Base-by-base conservation (phyloP, 2,888 invertebrate genomes). In the Caenorhabditis sp. region DNA sequence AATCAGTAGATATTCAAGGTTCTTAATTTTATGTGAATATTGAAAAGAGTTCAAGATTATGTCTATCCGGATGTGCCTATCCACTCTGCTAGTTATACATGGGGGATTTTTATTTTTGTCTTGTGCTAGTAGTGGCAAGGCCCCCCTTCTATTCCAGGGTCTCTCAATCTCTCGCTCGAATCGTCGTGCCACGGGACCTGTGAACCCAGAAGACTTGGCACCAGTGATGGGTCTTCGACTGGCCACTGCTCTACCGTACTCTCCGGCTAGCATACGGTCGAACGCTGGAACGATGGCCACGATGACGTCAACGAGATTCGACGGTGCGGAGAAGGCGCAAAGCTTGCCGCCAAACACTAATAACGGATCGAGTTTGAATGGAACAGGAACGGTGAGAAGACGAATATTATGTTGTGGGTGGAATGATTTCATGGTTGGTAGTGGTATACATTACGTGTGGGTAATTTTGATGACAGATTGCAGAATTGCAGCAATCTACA, bases 181-280 rank as follows among this genome's bases (percentile, higher is more conserved):
- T 68, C 90, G 90, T 24, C 90, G 90, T 24, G 89, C 90, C n/a
- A 90, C 90, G 7, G 90, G 90, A 2, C 90, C 90, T 3, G 90
- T 90, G 8, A 84, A 86, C 35, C 79, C 89, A 41, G 90, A 90
- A 69, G 90, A 90, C 35, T 73, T 79, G 54, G 68, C 70, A 5
- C 72, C 77, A n/a, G 41, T 80, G 38, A 79, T 70, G 56, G 49
- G 74, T n/a, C 59, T 85, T 0, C 79, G 83, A 5, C 54, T 83
- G 28, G 80, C 79, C 5, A 26, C 83, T 0, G 63, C 79, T 19
- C 70, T 69, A 47, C 79, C 76, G 14, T 82, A 82, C 26, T 84
- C 83, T 0, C 74, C 84, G 8, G 76, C 76, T 1, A 73, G 73
- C 7, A 49, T 76, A 22, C 58, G 77, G 19, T 74, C 77, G 8